Base-by-base conservation (phyloP, 2,888 invertebrate species). In the Synergus gifuensis region DNA sequence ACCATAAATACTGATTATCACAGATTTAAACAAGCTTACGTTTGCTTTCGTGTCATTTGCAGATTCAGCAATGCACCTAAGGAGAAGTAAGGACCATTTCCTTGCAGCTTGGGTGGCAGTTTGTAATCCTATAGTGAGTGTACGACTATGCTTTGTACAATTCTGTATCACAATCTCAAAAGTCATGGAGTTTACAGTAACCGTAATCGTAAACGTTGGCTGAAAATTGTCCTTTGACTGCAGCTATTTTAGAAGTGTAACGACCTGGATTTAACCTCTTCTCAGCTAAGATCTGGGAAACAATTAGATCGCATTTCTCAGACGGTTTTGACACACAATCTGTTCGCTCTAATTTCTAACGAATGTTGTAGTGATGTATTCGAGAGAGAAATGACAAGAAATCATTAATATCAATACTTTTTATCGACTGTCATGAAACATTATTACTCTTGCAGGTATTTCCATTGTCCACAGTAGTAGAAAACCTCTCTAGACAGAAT, bases 31-130 rank as follows among this genome's bases (percentile, higher is more conserved):
- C 54, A 54, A n/a, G 54, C 54, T 81, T 80, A 77, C 82, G 77
- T 79, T 79, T 18, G 80, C 82, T 80, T 73, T 66, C 69, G 77
- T 77, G 66, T 69, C 82, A 82, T 79, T 80, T 78, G 83, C 80
- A 64, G 58, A 83, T 82, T 82, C 79, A 83, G 82, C 83, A 80
- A 67, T 76, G 76, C 78, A 58, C 42, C 49, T 79, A 44, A 46
- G 16, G n/a, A 54, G 54, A 54, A 54, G 16, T 54, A 54, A 54
- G 77, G 58, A 77, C 58, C 66, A 66, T 78, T 82, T 58, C 64
- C 60, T 69, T 76, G 67, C 80, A 79, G 79, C 80, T 81, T 80
- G 46, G 76, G 79, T 69, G 67, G 83, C 83, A 78, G 80, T 49
- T 76, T 78, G 76, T 80, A 82, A 76, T 64, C 44, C n/a, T n/a